Evolutionary conservation across 2,888 invertebrate genomes (phyloP).

Genomic region (Acronicta alni): DNA sequence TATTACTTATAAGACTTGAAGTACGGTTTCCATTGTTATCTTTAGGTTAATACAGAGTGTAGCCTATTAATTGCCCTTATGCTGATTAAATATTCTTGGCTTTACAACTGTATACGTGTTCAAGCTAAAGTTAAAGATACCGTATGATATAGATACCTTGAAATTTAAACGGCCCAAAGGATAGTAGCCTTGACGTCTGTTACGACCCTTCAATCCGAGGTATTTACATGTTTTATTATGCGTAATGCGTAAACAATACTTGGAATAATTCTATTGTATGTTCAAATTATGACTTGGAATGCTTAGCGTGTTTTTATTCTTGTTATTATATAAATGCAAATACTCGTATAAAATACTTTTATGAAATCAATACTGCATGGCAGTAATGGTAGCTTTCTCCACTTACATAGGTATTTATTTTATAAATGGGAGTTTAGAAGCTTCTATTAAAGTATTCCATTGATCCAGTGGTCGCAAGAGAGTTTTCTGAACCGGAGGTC

Average conservation of each 20-base stretch:
- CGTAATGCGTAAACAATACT: conserved; percentile 11
- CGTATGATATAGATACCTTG: no score
- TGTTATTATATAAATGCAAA: conserved; percentile 10
- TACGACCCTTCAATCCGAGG: neutral
- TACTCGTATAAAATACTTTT: conserved; percentile 1
- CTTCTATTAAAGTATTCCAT: no score
- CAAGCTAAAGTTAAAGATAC: neutral
- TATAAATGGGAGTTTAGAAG: no score
- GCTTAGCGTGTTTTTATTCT: conserved; percentile 6
- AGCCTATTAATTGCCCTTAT: neutral
- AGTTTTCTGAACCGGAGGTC: no score
- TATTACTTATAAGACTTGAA: no score
- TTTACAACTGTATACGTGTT: neutral
- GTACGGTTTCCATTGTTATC: no score
- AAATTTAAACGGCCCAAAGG: no score
- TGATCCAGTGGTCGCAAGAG: no score
- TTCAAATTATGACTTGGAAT: conserved; percentile 16
- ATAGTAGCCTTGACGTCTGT: neutral
- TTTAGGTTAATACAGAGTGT: neutral
- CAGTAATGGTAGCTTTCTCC: no score
- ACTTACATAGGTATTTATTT: no score
- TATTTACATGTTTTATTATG: conserved; percentile 11
- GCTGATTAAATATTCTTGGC: neutral
- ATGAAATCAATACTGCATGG: no score
- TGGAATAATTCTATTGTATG: conserved; percentile 32